A percentile compares a stretch with the other conserved stretches of the same genome.
phyloP scores from a whole-genome alignment of 2,113 vertebrate species.

The Trogon melanurus region DNA sequence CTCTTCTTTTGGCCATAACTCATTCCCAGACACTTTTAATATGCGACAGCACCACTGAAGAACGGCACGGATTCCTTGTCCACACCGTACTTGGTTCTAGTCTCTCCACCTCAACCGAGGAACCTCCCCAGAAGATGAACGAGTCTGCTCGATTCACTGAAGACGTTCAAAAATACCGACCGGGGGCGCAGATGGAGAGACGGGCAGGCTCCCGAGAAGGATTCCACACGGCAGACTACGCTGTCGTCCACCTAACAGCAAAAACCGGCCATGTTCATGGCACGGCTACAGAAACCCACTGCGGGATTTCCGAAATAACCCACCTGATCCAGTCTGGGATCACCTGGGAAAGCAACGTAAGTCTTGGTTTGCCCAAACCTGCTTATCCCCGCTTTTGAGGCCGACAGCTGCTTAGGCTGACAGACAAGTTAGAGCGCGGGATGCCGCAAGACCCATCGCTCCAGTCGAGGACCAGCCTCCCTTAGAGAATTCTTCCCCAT shows the following conservation, averaged over 20 bases:
- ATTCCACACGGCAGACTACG: not conserved
- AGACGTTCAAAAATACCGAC: not conserved
- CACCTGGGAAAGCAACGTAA: not conserved
- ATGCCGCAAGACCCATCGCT: not conserved
- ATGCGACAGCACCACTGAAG: not conserved
- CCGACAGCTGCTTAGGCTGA: accelerated
- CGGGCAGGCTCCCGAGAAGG: not conserved
- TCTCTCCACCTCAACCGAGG: not conserved
- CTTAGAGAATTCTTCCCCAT: not conserved
- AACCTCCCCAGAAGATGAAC: not conserved
- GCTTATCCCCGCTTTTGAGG: not conserved
- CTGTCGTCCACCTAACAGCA: not conserved
- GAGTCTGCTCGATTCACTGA: not conserved
- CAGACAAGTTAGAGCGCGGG: accelerated
- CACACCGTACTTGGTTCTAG: not conserved
- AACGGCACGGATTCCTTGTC: not conserved
- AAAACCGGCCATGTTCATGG: not conserved
- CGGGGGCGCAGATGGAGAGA: not conserved
- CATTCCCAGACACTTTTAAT: not conserved
- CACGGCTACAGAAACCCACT: not conserved
- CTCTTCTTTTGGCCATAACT: not conserved
- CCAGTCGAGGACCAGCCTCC: not conserved
- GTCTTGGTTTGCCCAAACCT: not conserved
- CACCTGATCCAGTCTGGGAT: not conserved
- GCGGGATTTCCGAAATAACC: too few relatives aligned